Conservation (phyloP, 2,797 vertebrate species). For the Pangasius larnaudii region DNA sequence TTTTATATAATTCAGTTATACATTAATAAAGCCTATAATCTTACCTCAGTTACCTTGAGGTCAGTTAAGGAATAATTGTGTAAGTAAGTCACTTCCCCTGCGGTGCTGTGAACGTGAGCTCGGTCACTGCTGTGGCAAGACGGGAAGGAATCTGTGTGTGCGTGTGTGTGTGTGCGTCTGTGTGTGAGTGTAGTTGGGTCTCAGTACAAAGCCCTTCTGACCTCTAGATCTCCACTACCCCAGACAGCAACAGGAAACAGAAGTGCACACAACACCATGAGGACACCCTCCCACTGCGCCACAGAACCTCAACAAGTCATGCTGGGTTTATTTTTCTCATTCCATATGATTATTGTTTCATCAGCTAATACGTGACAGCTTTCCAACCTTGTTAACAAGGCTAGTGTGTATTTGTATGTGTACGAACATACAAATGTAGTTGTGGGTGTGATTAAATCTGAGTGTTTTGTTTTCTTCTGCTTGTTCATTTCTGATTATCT, state of each 20-base stretch:
- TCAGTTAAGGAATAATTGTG: constrained; percentile 38
- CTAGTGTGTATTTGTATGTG: constrained; percentile 1
- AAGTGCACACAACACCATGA: constrained; percentile 54
- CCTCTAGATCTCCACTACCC: constrained; percentile 50
- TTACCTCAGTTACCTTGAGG: constrained; percentile 4
- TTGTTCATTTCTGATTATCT: constrained; percentile 64
- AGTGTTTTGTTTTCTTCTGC: constrained; percentile 57
- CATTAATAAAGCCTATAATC: background rate
- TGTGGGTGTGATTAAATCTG: constrained; percentile 50
- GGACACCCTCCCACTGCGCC: constrained; percentile 26
- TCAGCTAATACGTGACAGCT: background rate
- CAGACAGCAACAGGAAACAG: constrained; percentile 71
- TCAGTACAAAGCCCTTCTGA: constrained; percentile 69
- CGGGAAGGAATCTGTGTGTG: constrained; percentile 50
- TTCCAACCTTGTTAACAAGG: background rate
- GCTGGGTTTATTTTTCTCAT: constrained; percentile 35
- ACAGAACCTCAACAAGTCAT: constrained; percentile 37
- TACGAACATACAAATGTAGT: constrained; percentile 5
- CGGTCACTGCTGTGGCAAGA: constrained; percentile 51
- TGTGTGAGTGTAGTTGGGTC: constrained; percentile 50
- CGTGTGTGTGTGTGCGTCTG: constrained; percentile 37
- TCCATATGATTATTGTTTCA: background rate
- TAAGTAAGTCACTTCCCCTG: constrained; percentile 33
- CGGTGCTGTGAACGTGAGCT: constrained; percentile 59
- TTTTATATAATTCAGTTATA: background rate